phyloP scores from a whole-genome alignment of 2,888 invertebrate genomes.

The Nephrocerus scutellatus region DNA sequence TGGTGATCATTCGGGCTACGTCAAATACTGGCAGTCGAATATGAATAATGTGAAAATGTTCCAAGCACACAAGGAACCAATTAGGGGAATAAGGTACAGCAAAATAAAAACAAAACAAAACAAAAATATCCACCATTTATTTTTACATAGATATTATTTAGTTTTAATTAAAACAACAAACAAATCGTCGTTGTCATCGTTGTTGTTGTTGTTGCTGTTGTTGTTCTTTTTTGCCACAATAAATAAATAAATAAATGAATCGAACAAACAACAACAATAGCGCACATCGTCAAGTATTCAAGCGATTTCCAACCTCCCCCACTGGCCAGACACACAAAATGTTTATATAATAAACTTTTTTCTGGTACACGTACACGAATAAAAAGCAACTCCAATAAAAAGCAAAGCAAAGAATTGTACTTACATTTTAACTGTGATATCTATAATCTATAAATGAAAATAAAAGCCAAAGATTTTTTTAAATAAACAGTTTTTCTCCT shows the following conservation, averaged over 20 bases:
- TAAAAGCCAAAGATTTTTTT: constrained; percentile 26
- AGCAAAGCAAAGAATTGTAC: constrained; percentile 6
- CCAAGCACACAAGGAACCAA: constrained; percentile 99
- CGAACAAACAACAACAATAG: constrained; percentile 8
- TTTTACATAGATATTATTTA: constrained; percentile 3
- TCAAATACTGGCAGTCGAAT: constrained; percentile 99
- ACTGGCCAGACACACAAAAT: too few relatives aligned
- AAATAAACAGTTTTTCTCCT: constrained; percentile 11
- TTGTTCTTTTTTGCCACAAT: constrained; percentile 10
- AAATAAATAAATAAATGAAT: constrained; percentile 13
- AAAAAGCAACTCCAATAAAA: constrained; percentile 2
- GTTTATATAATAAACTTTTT: constrained; percentile 5
- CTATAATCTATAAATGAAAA: constrained; percentile 24
- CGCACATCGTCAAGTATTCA: too few relatives aligned
- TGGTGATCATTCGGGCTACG: constrained; percentile 96
- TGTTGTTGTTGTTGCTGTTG: constrained; percentile 10
- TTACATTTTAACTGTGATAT: constrained; percentile 22
- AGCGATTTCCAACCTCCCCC: too few relatives aligned
- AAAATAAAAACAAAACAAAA: constrained; percentile 34
- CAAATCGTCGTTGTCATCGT: too few relatives aligned
- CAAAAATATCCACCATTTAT: constrained; percentile 9
- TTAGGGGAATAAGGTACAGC: constrained; percentile 92
- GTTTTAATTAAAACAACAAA: too few relatives aligned
- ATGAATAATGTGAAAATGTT: constrained; percentile 99
- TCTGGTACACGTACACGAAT: too few relatives aligned